phyloP scores from a whole-genome alignment of 2,113 vertebrate species.

The Oostethus manadensis region DNA sequence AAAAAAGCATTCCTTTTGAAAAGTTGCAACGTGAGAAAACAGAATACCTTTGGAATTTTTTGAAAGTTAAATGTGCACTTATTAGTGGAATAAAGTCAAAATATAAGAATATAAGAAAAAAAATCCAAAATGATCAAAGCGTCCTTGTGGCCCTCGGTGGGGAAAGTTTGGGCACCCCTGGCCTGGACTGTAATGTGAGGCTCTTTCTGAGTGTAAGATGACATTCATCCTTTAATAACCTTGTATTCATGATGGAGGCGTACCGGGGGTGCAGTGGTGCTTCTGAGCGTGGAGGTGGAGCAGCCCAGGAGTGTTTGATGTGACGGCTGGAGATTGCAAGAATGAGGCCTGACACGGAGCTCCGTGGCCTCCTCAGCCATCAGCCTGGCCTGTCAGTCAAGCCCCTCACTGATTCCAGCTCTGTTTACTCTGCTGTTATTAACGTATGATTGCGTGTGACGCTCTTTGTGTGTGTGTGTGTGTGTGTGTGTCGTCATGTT shows the following conservation, averaged over 20 bases:
- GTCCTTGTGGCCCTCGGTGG: too few relatives aligned
- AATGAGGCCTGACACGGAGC: slow-evolving; percentile 70
- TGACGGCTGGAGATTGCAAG: slow-evolving; percentile 76
- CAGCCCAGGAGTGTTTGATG: slow-evolving; percentile 60
- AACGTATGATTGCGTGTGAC: slow-evolving; percentile 29
- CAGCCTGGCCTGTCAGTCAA: slow-evolving; percentile 62
- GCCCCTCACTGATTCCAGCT: slow-evolving; percentile 50
- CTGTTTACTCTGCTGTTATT: slow-evolving; percentile 62
- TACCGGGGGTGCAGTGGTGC: slow-evolving; percentile 11
- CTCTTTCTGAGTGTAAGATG: background rate
- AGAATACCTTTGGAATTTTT: too few relatives aligned
- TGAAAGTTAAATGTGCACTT: too few relatives aligned
- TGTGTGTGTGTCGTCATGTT: slow-evolving; percentile 32
- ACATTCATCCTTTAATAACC: slow-evolving; percentile 4
- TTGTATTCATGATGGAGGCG: slow-evolving; percentile 22
- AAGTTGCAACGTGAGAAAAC: too few relatives aligned
- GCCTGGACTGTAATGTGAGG: too few relatives aligned
- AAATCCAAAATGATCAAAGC: too few relatives aligned
- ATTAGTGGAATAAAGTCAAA: too few relatives aligned
- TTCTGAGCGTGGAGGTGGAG: slow-evolving; percentile 34
- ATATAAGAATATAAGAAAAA: too few relatives aligned
- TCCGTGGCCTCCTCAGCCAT: slow-evolving; percentile 47
- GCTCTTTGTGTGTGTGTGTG: slow-evolving; percentile 17
- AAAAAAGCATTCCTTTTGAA: too few relatives aligned
- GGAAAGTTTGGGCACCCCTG: too few relatives aligned